phyloP scores from a whole-genome alignment of 2,888 invertebrate genomes.

The Polyommatus iphigenia region DNA sequence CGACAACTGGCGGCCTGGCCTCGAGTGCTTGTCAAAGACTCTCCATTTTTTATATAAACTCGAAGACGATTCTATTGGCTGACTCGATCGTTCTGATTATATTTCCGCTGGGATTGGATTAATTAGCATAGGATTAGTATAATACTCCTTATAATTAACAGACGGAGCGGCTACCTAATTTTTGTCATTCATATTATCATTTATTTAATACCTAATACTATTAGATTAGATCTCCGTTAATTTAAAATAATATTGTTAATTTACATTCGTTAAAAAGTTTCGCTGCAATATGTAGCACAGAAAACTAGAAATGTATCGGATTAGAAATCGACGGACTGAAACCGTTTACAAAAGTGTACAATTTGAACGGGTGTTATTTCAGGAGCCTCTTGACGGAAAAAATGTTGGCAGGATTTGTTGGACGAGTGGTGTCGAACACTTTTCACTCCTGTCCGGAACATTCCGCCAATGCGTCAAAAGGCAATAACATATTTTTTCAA shows the following conservation, averaged over 20 bases:
- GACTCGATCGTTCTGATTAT: constrained; percentile 7
- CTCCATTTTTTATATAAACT: constrained; percentile 40
- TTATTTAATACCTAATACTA: neutral
- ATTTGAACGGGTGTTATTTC: neutral
- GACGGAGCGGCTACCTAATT: neutral
- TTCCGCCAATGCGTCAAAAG: constrained; percentile 68
- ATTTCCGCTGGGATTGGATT: neutral
- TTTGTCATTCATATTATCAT: neutral
- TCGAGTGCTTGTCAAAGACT: constrained; percentile 65
- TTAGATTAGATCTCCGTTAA: neutral
- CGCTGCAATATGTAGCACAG: neutral
- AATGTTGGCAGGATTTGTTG: constrained; percentile 11
- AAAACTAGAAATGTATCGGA: neutral
- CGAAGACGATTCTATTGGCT: constrained; percentile 28
- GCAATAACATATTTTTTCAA: constrained; percentile 78
- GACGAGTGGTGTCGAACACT: constrained; percentile 28
- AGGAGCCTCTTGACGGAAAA: constrained; percentile 22
- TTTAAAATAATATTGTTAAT: neutral
- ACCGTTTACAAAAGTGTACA: constrained; percentile 3
- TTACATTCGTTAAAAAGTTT: neutral
- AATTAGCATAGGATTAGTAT: neutral
- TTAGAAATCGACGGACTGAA: neutral
- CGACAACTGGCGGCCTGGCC: constrained; percentile 47
- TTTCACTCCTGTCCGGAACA: constrained; percentile 44
- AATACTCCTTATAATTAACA: neutral